Evolutionary conservation across 2,113 vertebrate genomes (phyloP), one percentile per base, ranked within the genome.

Genomic region (Irena cyanogastra): DNA sequence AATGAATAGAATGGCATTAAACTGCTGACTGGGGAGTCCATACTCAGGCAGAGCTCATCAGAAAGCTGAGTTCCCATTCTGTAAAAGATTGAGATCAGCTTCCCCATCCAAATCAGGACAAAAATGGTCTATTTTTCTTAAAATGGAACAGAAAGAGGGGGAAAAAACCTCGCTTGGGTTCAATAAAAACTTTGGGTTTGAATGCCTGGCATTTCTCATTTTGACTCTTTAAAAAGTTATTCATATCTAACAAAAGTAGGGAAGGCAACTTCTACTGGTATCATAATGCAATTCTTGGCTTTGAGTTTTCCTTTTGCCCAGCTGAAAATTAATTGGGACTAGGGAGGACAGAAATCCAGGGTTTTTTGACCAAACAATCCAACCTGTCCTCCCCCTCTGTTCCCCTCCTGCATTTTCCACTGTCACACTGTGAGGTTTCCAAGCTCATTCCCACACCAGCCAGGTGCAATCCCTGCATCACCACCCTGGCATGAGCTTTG

Each of bases 21-120:
- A 96, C 85, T 96, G 90, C 95, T 97, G 96, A 93, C 94, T 94
- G 96, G 95, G 94, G 93, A 94, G 92, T 74, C 93, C 96, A 78
- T 23, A 59, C 22, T 7, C 94, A 91, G 91, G 95, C 96, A 95
- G 91, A 94, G 95, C 96, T 97, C 96, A 97, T 97, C 95, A 97
- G 86, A 94, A 93, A 95, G 83, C 80, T 12, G 83, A 87, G 91
- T 89, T 94, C 60, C 89, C 27, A 70, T 95, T 96, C 96, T 96
- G 53, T 75, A 52, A 91, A 95, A 95, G 95, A 94, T 71, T 93
- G 93, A 96, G 96, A 97, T 95, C 94, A 96, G 93, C 96, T 96
- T 95, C 94, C 64, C 91, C 89, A 89, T 95, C 96, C 93, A 96
- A 96, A 97, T 94, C 95, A 96, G 95, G 93, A 92, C 64, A 90